Evolutionary conservation across 2,888 invertebrate species (phyloP), one percentile per base, ranked within the genome.

Genomic region (Mycogona germanica): DNA sequence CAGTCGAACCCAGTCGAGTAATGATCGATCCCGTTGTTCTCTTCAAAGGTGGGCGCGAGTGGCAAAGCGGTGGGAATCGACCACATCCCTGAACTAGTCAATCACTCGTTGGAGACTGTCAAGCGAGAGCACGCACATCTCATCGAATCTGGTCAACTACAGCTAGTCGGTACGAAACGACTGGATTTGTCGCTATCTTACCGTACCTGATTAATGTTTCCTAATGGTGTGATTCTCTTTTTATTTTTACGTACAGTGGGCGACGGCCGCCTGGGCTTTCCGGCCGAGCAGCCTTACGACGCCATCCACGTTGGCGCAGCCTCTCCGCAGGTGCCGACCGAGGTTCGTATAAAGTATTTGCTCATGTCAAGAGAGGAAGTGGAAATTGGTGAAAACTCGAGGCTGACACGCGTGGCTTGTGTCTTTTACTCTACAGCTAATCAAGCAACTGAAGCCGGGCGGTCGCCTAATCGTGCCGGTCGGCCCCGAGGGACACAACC

Each of bases 281-380:
- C 78, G 2, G 72, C 76, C 52, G 77, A 79, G 59, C 87, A 82
- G 3, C 92, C 91, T 0, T 95, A 82, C 65, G 82, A 89, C 74
- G 92, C 89, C 19, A 95, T 95, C 62, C 93, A 95, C 71, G 89
- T 91, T 5, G 92, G 91, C 49, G 92, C 91, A 9, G 91, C 91
- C 30, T 84, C 89, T 9, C 79, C 85, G 3, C 76, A 75, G 54
- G 73, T 86, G 55, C 91, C 89, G 26, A 75, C 81, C 68, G 76
- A 79, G 61, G 79, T 88, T 67, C 77, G 72, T 12, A 32, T 30
- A n/a, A 14, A 2, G 30, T 4, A 28, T 29, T 47, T 28, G n/a
- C 30, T 28, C 30, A 19, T 4, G 21, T 44, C 23, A 21, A n/a
- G n/a, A 44, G 5, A 38, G 19, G 38, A 38, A 5, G 7, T 3